phyloP scores from a whole-genome alignment of 2,888 invertebrate species.

The Adelphocoris suturalis region DNA sequence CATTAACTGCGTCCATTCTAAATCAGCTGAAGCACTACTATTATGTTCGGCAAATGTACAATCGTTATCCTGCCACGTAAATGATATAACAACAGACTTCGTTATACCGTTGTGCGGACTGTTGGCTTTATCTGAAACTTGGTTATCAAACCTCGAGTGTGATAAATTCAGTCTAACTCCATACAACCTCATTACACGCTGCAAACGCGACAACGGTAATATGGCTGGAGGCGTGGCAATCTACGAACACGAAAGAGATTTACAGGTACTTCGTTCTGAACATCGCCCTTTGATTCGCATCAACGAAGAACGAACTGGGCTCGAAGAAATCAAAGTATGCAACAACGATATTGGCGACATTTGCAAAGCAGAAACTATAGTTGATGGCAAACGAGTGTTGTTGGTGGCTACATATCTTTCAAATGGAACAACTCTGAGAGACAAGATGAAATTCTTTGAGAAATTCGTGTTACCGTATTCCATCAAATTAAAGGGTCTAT shows the following conservation, averaged over 20 bases:
- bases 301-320: conserved; percentile 58
- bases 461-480: conserved; percentile 52
- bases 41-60: conserved; percentile 50
- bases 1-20: conserved; percentile 46
- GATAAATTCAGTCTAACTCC: conserved; percentile 47
- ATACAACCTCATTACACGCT: conserved; percentile 48
- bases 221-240: no score
- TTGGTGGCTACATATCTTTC: conserved; percentile 62
- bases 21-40: conserved; percentile 54
- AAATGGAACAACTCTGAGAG: conserved; percentile 67
- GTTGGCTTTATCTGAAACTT: conserved; percentile 60
- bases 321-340: no score
- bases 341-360: conserved; percentile 67
- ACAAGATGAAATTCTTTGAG: conserved; percentile 64
- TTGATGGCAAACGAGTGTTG: conserved; percentile 66
- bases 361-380: conserved; percentile 64
- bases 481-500: no score
- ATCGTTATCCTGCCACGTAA: conserved; percentile 50
- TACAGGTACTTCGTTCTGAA: conserved; percentile 53
- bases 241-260: conserved; percentile 61
- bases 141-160: conserved; percentile 60
- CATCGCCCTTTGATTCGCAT: conserved; percentile 66
- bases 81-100: conserved; percentile 56
- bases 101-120: no score
- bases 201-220: no score